phyloP scores from a whole-genome alignment of 1,140 invertebrate species.

The Drepana arcuata region DNA sequence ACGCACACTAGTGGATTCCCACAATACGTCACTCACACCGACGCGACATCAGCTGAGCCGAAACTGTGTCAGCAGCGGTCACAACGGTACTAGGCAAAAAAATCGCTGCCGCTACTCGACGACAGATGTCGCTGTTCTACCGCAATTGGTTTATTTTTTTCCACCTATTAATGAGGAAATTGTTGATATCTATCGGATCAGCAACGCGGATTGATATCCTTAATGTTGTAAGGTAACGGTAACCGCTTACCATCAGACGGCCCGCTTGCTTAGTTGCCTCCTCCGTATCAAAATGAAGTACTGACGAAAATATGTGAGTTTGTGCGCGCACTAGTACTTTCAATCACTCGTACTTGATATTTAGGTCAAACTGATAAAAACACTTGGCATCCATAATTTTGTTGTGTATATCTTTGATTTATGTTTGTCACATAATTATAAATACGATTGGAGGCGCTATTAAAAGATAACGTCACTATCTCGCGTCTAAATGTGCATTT shows the following conservation, averaged over 20 bases:
- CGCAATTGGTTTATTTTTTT: conserved; percentile 12
- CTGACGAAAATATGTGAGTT: conserved; percentile 11
- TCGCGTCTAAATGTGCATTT: too few species aligned
- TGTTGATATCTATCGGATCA: conserved; percentile 2
- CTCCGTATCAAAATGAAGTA: too few species aligned
- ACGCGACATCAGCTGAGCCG: conserved; percentile 48
- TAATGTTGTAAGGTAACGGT: too few species aligned
- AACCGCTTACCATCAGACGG: too few species aligned
- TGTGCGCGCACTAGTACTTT: conserved; percentile 17
- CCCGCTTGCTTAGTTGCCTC: too few species aligned
- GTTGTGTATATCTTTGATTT: conserved; percentile 5
- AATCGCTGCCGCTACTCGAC: conserved; percentile 35
- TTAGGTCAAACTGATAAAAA: conserved; percentile 21
- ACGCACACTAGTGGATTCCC: conserved; percentile 15
- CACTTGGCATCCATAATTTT: conserved; percentile 4
- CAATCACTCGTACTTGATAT: conserved; percentile 21
- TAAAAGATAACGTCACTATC: too few species aligned
- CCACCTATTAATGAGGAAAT: background rate
- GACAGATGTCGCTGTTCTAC: conserved; percentile 44
- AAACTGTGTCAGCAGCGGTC: conserved; percentile 59
- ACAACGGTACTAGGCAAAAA: conserved; percentile 46
- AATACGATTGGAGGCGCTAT: background rate
- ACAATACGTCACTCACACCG: conserved; percentile 18
- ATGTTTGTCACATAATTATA: conserved; percentile 4
- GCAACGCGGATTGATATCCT: too few species aligned